Evolutionary conservation across 2,888 invertebrate species (phyloP).

Genomic region (Malacosoma neustria): DNA sequence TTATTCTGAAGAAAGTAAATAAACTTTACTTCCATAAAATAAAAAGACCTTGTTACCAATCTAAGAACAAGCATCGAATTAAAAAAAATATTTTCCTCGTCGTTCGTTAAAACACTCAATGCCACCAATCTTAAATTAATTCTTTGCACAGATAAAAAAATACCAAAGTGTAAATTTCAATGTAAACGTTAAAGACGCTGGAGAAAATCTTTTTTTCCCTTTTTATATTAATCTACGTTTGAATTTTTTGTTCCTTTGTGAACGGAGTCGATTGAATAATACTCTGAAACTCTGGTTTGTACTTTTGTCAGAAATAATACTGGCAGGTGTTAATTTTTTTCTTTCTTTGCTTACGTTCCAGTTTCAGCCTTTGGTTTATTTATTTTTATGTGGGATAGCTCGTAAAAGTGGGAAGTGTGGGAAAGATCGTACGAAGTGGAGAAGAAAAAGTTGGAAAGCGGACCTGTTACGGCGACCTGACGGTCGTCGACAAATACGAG

Average conservation of each 20-base stretch:
- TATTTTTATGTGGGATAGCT: too few species aligned
- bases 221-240: slow-evolving; percentile 10
- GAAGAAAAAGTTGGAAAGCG: too few species aligned
- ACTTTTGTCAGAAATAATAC: slow-evolving; percentile 7
- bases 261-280: slow-evolving; percentile 7
- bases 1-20: too few species aligned
- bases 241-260: slow-evolving; percentile 12
- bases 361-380: slow-evolving; percentile 9
- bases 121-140: not conserved
- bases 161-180: slow-evolving; percentile 4
- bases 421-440: too few species aligned
- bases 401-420: too few species aligned
- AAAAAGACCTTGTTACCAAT: too few species aligned
- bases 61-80: not conserved
- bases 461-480: too few species aligned
- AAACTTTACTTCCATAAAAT: too few species aligned
- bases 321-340: slow-evolving; percentile 12
- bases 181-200: not conserved
- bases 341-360: slow-evolving; percentile 7
- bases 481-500: too few species aligned
- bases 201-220: slow-evolving; percentile 1
- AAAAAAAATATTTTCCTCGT: not conserved
- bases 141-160: not conserved
- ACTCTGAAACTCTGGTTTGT: slow-evolving; percentile 9
- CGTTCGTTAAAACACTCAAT: not conserved